Conservation (phyloP, 2,888 invertebrate species). For the Synanthedon vespiformis region DNA sequence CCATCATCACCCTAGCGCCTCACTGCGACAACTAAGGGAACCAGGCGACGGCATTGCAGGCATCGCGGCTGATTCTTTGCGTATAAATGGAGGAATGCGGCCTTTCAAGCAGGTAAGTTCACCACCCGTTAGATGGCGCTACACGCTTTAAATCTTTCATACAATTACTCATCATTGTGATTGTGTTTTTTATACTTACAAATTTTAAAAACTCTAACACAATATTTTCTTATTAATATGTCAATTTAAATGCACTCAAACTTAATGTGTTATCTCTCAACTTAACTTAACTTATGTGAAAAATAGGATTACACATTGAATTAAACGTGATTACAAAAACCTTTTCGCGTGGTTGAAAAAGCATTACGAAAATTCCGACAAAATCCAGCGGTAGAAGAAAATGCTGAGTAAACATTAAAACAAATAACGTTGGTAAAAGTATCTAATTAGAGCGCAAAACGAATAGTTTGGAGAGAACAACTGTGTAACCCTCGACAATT, state of each 20-base stretch:
- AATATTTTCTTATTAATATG: too few relatives aligned
- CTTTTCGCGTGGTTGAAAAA: background rate
- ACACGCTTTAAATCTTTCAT: constrained; percentile 7
- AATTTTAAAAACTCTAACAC: too few relatives aligned
- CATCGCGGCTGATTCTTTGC: constrained; percentile 94
- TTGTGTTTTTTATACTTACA: too few relatives aligned
- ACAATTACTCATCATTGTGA: too few relatives aligned
- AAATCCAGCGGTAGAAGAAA: constrained; percentile 6
- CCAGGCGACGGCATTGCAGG: constrained; percentile 90
- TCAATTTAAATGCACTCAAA: too few relatives aligned
- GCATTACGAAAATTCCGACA: background rate
- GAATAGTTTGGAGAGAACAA: constrained; percentile 30
- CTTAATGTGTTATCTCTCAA: too few relatives aligned
- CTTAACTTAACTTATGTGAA: too few relatives aligned
- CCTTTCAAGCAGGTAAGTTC: constrained; percentile 92
- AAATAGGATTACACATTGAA: background rate
- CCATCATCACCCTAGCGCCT: constrained; percentile 83
- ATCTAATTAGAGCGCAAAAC: constrained; percentile 32
- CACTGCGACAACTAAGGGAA: constrained; percentile 86
- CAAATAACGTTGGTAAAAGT: constrained; percentile 13
- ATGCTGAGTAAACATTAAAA: constrained; percentile 6
- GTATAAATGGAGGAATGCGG: constrained; percentile 96
- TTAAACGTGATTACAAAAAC: background rate
- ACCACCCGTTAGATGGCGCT: constrained; percentile 45
- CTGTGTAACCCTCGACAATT: constrained; percentile 21